These are phyloP conservation scores for Mimas tiliae DNA, from an alignment of 2,888 invertebrate species.

Conservation along the genomic window DNA sequence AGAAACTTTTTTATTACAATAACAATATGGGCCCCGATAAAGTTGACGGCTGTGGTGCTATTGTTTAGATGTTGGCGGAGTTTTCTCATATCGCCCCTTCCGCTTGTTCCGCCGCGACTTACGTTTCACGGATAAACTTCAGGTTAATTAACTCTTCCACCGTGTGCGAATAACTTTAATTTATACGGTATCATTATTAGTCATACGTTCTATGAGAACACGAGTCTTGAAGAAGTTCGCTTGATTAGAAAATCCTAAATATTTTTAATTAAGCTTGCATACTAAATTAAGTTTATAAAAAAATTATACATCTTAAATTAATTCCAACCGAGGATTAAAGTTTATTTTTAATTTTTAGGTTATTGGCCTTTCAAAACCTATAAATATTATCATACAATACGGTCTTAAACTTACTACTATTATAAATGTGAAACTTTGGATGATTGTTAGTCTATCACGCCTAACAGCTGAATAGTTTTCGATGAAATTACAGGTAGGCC, in stretches of 20 bases:
- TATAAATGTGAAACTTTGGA: no score
- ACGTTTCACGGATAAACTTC: conserved; percentile 59
- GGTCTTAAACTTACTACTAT: no score
- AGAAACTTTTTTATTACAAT: conserved; percentile 64
- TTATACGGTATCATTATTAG: conserved; percentile 11
- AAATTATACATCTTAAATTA: background rate
- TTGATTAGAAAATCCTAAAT: background rate
- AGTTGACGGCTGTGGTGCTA: conserved; percentile 54
- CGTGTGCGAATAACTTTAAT: conserved; percentile 16
- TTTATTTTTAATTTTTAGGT: no score
- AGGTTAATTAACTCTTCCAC: conserved; percentile 72
- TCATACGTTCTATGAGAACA: background rate
- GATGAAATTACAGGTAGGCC: no score
- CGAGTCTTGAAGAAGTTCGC: background rate
- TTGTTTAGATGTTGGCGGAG: conserved; percentile 53
- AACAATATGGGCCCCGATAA: conserved; percentile 58
- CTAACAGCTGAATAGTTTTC: no score
- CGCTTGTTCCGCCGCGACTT: conserved; percentile 55
- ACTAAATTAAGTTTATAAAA: background rate
- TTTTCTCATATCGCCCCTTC: conserved; percentile 71
- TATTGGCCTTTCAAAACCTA: no score
- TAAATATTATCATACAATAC: no score
- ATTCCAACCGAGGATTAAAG: no score
- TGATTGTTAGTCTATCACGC: no score
- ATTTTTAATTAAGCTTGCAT: background rate